Base-by-base conservation (phyloP, 2,888 invertebrate species). In the Notodromas monacha region DNA sequence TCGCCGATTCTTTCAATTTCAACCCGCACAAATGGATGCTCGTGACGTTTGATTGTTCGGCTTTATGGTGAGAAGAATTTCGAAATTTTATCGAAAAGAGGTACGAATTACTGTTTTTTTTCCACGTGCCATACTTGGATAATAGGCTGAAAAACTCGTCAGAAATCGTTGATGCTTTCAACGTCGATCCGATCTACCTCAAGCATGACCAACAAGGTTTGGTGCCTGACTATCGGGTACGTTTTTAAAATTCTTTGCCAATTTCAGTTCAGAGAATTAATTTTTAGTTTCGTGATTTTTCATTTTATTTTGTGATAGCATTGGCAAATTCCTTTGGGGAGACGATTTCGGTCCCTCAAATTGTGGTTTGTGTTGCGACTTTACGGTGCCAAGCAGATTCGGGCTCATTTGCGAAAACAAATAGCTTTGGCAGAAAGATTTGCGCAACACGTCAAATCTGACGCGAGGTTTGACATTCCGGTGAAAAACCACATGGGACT, bases 1-100 rank as follows among this genome's bases (percentile, higher is more conserved):
- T 63, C 39, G 86, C 74, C 0, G 69, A 89, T 44, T 92, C 92
- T 1, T 68, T 92, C 38, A 89, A 86, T 3, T 92, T 92, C 50
- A 96, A 99, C 51, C 84, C 92, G 1, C 86, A 86, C 34, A 96
- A 96, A 50, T 92, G 92, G 81, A 53, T 96, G 47, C 76, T 96
- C 81, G 76, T 92, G 5, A 84, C 92, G 50, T 96, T 96, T 40
- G 96, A 96, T 50, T 96, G 92, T 46, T 89, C 92, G 0, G 84
- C 84, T 2, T 72, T 96, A 74, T 96, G 92, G 86, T 84, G 54
- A 56, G 43, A 21, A 21, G 8, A 6, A 6, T 21, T n/a, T 27
- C 28, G 12, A 27, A 5, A 27, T 27, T 6, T 11, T 27, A n/a
- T 21, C 21, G 8, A 21, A 6, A 21, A 6, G n/a, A n/a, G 21